These are phyloP conservation scores for Sebastes taczanowskii DNA, from an alignment of 2,797 vertebrate genomes.

Conservation along the genomic window DNA sequence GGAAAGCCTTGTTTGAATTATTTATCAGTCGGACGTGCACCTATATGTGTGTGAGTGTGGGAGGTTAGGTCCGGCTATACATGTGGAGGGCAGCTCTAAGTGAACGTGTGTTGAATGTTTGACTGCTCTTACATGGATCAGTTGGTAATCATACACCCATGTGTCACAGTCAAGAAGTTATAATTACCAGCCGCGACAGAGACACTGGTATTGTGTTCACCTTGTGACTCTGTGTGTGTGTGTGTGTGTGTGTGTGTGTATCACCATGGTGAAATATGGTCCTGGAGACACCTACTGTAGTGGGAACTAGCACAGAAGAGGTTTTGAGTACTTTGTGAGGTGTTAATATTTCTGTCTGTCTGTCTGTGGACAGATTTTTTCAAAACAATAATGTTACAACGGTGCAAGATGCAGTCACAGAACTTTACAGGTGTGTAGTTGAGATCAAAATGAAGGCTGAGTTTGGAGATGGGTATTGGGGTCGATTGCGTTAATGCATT, in stretches of 20 bases:
- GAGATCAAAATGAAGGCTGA: background rate
- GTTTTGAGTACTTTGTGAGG: background rate
- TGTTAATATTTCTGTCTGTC: background rate
- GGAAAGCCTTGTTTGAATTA: conserved; percentile 11
- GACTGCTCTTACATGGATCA: background rate
- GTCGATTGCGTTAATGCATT: no score
- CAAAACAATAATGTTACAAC: background rate
- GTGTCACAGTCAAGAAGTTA: background rate
- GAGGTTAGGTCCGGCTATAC: background rate
- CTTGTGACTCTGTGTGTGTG: background rate
- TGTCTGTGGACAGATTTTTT: background rate
- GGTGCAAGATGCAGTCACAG: background rate
- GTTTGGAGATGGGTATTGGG: background rate
- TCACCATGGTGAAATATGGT: background rate
- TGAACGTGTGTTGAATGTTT: background rate
- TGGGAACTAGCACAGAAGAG: background rate
- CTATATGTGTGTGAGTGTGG: background rate
- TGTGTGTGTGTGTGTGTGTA: background rate
- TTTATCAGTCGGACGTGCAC: background rate
- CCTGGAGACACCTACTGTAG: background rate
- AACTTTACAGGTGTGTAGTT: no score
- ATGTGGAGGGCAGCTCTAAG: background rate
- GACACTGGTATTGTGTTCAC: background rate
- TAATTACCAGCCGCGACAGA: background rate
- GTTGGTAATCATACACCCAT: background rate